Conservation (phyloP, 1,140 invertebrate species). For the Leucophenga varia region DNA sequence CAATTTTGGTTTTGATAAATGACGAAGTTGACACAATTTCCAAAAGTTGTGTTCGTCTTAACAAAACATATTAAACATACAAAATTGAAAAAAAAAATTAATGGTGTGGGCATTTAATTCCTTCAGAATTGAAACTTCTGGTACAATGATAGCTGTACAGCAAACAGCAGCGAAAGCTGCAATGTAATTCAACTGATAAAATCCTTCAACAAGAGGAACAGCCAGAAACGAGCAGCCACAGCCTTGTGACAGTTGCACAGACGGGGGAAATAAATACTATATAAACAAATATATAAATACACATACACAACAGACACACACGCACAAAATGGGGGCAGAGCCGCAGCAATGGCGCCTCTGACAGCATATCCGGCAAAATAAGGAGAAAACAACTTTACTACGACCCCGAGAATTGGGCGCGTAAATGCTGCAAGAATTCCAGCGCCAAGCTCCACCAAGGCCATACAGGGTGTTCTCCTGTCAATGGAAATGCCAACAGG, state of each 20-base stretch:
- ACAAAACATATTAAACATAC: too few species aligned
- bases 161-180: background rate
- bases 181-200: constrained; percentile 21
- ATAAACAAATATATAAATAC: background rate
- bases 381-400: constrained; percentile 32
- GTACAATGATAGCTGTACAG: constrained; percentile 5
- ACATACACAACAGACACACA: constrained; percentile 9
- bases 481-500: constrained; percentile 11
- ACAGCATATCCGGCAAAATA: constrained; percentile 28
- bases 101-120: too few species aligned
- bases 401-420: constrained; percentile 26
- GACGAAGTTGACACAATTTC: too few species aligned
- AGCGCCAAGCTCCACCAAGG: constrained; percentile 11
- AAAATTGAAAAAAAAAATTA: too few species aligned
- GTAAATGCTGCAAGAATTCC: constrained; percentile 26
- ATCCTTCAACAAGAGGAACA: constrained; percentile 8
- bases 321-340: constrained; percentile 12
- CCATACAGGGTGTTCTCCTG: constrained; percentile 17
- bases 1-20: too few species aligned
- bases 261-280: constrained; percentile 5
- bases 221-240: constrained; percentile 8
- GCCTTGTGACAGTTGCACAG: constrained; percentile 7
- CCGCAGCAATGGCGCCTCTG: constrained; percentile 22
- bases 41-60: too few species aligned
- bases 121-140: too few species aligned